Evolutionary conservation across 2,113 vertebrate genomes (phyloP).

Genomic region (Strix aluco): DNA sequence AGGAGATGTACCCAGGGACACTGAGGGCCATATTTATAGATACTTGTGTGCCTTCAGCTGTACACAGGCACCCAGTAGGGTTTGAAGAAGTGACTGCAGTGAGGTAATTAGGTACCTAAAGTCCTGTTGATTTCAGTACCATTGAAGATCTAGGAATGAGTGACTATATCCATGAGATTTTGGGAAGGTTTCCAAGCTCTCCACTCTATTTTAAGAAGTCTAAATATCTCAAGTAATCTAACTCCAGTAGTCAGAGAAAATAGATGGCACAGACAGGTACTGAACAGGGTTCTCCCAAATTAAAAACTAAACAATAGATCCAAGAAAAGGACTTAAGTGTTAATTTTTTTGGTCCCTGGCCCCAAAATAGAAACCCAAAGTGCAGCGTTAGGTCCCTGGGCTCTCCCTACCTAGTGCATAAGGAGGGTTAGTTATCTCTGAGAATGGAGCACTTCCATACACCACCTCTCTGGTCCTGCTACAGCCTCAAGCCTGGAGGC

Average conservation of each 20-base stretch:
- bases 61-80: not conserved
- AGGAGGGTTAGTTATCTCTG: not conserved
- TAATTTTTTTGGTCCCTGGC: not conserved
- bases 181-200: not conserved
- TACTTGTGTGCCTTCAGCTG: not conserved
- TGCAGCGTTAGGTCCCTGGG: not conserved
- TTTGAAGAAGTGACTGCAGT: not conserved
- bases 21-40: not conserved
- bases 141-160: not conserved
- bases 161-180: not conserved
- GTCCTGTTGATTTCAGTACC: not conserved
- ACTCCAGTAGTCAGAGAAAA: not conserved
- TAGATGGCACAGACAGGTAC: not conserved
- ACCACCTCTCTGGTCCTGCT: conserved; percentile 51
- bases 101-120: not conserved
- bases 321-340: not conserved
- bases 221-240: not conserved
- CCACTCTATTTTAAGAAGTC: not conserved
- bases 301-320: not conserved
- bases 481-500: conserved; percentile 42
- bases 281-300: not conserved
- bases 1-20: not conserved
- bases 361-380: not conserved
- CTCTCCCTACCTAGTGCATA: not conserved
- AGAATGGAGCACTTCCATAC: not conserved